Percentiles rank a stretch among this genome's conserved stretches.
Conservation (phyloP, 2,113 vertebrate species). For the Odocoileus hemionus region DNA sequence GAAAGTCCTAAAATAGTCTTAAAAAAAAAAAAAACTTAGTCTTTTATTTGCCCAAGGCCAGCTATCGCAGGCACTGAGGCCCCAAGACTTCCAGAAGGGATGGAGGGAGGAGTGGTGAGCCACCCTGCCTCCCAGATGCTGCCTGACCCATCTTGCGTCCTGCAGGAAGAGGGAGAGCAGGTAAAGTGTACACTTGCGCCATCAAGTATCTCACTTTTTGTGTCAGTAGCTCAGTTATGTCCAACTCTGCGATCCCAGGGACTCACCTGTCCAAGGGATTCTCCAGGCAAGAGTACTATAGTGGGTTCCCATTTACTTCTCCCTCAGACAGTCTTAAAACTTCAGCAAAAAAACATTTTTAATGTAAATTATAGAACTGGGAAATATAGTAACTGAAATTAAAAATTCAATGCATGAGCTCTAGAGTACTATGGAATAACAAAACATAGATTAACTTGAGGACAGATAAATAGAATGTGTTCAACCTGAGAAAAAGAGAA, state of each 20-base stretch:
- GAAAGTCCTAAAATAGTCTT: background rate
- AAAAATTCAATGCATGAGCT: background rate
- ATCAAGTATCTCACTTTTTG: background rate
- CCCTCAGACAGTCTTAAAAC: background rate
- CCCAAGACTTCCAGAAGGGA: background rate
- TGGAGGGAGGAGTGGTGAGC: fast-evolving
- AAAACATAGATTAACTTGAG: background rate
- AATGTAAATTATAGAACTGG: background rate
- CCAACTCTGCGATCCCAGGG: background rate
- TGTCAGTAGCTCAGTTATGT: background rate
- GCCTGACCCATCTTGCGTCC: background rate
- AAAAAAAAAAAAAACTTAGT: background rate
- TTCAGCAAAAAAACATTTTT: background rate
- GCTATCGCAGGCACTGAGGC: background rate
- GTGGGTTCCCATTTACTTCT: background rate
- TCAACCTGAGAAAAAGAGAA: background rate
- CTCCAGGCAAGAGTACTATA: background rate
- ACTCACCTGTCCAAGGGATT: background rate
- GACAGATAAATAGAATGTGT: background rate
- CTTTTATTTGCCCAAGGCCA: background rate
- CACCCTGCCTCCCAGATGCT: background rate
- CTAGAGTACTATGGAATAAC: background rate
- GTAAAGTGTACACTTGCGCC: background rate
- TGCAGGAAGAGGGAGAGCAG: background rate
- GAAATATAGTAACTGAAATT: background rate